A percentile compares a stretch with the other conserved stretches of the same genome.
Evolutionary conservation across 30 jellyfish, hydroid and myxozoan species (phyloP).

Genomic region (Turritopsis dohrnii): DNA sequence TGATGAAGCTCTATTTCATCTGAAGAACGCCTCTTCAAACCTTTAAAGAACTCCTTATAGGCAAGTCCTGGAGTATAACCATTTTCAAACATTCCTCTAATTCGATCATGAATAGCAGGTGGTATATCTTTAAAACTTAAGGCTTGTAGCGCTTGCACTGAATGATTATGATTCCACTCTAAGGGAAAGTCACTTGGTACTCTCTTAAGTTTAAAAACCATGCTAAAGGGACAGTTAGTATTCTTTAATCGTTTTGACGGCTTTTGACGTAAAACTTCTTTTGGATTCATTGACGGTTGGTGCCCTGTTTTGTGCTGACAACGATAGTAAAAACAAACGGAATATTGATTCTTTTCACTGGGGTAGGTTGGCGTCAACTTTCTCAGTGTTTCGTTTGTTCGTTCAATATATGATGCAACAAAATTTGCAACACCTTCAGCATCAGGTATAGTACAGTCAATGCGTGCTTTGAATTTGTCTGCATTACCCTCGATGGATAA

Average conservation of each 20-base stretch:
- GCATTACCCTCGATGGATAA: constrained; percentile 11
- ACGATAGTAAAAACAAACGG: constrained; percentile 5
- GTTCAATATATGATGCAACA: constrained; percentile 10
- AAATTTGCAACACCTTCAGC: constrained; percentile 11
- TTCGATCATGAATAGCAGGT: neutral
- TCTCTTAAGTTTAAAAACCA: no score
- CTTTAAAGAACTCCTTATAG: constrained; percentile 16
- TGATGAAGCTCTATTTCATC: constrained; percentile 23
- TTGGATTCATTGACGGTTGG: constrained; percentile 9
- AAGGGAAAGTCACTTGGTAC: no score
- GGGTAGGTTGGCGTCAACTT: neutral
- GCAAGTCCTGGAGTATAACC: constrained; percentile 39
- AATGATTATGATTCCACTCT: no score
- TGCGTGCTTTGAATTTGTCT: constrained; percentile 6
- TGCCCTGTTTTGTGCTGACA: constrained; percentile 32
- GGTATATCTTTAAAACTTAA: constrained; percentile 31
- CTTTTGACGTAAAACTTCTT: neutral
- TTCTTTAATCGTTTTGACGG: constrained; percentile 17
- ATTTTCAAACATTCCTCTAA: constrained; percentile 12
- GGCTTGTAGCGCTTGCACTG: constrained; percentile 31
- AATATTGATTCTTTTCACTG: neutral
- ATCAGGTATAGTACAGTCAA: neutral
- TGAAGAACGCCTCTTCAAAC: neutral
- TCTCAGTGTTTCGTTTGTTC: constrained; percentile 23
- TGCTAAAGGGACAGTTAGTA: constrained; percentile 31